phyloP scores from a whole-genome alignment of 2,797 vertebrate genomes.

The Crenichthys baileyi region DNA sequence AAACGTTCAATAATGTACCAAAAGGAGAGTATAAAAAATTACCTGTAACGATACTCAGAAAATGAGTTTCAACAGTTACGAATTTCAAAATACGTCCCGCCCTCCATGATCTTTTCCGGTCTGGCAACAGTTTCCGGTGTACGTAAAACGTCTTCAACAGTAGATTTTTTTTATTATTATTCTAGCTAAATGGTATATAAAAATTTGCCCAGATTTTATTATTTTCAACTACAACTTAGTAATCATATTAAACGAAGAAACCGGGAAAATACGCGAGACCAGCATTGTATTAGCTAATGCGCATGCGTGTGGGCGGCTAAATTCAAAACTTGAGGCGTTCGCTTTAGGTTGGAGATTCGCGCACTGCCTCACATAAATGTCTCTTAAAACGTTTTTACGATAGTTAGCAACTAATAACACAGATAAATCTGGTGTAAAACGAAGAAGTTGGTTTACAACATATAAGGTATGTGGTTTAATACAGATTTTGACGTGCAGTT shows the following conservation, averaged over 20 bases:
- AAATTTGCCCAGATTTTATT: neutral
- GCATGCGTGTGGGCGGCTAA: constrained; percentile 77
- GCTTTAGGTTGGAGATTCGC: neutral
- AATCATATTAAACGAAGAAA: neutral
- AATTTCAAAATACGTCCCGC: constrained; percentile 65
- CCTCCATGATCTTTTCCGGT: constrained; percentile 35
- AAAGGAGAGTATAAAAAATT: constrained; percentile 1
- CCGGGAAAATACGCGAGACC: neutral
- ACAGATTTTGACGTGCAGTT: neutral
- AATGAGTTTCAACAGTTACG: constrained; percentile 13
- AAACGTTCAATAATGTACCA: neutral
- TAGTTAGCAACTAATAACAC: neutral
- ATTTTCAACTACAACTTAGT: neutral
- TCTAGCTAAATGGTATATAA: neutral
- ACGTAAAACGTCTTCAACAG: neutral
- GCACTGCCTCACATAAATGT: neutral
- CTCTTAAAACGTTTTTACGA: constrained; percentile 11
- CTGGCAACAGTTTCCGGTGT: constrained; percentile 28
- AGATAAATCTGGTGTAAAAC: neutral
- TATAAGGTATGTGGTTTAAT: constrained; percentile 40
- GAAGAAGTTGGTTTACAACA: neutral
- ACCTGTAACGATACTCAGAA: constrained; percentile 38
- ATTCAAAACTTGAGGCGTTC: constrained; percentile 72
- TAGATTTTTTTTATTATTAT: neutral
- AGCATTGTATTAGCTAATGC: constrained; percentile 20